Evolutionary conservation across 1,140 invertebrate genomes (phyloP), one percentile per base, ranked within the genome.

Genomic region (Lordiphosa stackelbergi): DNA sequence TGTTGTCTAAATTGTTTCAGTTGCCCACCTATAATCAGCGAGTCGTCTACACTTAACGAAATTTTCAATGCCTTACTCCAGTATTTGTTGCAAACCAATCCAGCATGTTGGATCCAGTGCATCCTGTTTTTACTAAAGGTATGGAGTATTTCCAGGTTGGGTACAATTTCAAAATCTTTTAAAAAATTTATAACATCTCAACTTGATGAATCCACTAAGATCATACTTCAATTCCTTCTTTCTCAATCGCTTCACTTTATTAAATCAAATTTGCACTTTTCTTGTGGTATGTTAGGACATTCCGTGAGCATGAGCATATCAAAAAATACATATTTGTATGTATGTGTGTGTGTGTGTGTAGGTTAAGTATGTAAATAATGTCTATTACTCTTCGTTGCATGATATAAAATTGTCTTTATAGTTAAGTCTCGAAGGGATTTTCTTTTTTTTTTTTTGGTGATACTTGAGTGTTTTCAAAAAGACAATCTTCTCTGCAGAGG

Each of bases 281-380:
- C 47, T 24, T 24, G 9, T 19, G 4, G 12, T 38, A 37, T 24
- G 11, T 40, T 61, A 22, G 40, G 43, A 62, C 60, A 54, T 66
- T 53, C 31, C 34, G 45, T 74, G 74, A 70, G 58, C 55, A 83
- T 74, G 74, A 70, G 62, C 55, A 83, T 81, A 74, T 79, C 45
- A 81, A 79, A 69, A 68, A 68, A 81, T 81, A 77, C 56, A 54
- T 46, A 19, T 59, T 49, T 69, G 24, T 48, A 61, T 55, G 24
- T 52, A 60, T 63, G 42, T 13, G 28, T 31, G 34, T 77, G 40
- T 22, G 41, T 59, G 40, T 45, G 16, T 46, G 10, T 46, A 24
- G 22, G 22, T 5, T 24, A 24, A 24, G 9, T 46, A n/a, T 36
- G n/a, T 49, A 31, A 24, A 51, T 51, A 51, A 51, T 51, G 11